Evolutionary conservation across 1,140 invertebrate genomes (phyloP).

Genomic region (Brachionus rotundiformis): DNA sequence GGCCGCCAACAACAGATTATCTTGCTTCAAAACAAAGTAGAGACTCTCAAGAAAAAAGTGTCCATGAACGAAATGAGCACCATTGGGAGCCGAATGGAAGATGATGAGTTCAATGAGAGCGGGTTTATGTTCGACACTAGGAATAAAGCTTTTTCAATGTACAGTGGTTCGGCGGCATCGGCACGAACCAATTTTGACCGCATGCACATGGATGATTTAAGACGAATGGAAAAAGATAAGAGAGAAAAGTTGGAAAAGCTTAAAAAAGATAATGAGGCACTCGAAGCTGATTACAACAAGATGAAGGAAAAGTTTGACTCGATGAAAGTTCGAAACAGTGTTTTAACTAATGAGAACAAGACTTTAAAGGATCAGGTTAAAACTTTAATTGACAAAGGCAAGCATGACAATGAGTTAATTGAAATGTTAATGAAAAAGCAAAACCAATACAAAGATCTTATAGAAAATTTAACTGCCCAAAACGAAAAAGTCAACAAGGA

Average conservation of each 20-base stretch:
- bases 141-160: neutral
- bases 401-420: constrained; percentile 62
- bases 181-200: constrained; percentile 20
- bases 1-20: constrained; percentile 62
- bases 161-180: constrained; percentile 40
- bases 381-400: constrained; percentile 60
- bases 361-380: constrained; percentile 58
- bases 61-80: neutral
- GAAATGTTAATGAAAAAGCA: constrained; percentile 56
- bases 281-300: neutral
- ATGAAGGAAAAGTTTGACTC: constrained; percentile 62
- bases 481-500: constrained; percentile 53
- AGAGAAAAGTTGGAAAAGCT: constrained; percentile 58
- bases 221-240: constrained; percentile 59
- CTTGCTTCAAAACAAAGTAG: constrained; percentile 61
- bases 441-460: constrained; percentile 56
- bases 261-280: constrained; percentile 28
- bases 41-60: constrained; percentile 28
- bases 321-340: constrained; percentile 61
- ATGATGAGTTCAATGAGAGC: neutral
- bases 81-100: neutral
- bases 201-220: constrained; percentile 34
- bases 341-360: constrained; percentile 59
- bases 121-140: neutral
- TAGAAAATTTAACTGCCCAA: constrained; percentile 54